These are phyloP conservation scores for Pristionchus pacificus DNA, from an alignment of 1,140 invertebrate genomes.

Conservation along the genomic window DNA sequence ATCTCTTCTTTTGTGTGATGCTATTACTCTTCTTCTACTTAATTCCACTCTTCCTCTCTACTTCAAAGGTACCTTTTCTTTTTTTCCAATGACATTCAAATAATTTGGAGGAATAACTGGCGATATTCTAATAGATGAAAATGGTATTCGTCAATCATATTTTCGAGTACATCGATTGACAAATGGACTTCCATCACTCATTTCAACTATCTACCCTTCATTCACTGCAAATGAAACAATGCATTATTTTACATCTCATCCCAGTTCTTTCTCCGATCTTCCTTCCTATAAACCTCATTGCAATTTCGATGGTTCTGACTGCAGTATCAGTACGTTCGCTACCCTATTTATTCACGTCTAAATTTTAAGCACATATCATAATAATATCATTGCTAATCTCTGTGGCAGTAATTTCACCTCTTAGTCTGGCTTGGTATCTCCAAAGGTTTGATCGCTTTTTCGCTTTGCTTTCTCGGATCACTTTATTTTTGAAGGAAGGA, in stretches of 20 bases:
- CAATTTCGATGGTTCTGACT: neutral
- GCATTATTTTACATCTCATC: too few species aligned
- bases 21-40: neutral
- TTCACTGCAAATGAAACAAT: too few species aligned
- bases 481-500: conserved; percentile 15
- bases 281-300: neutral
- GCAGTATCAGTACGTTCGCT: neutral
- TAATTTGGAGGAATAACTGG: too few species aligned
- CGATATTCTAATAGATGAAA: neutral
- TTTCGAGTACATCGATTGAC: neutral
- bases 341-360: too few species aligned
- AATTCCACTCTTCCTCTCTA: neutral
- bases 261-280: neutral
- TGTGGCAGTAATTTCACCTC: neutral
- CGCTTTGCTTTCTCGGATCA: conserved; percentile 4
- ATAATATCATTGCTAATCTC: neutral
- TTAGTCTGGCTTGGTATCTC: conserved; percentile 24
- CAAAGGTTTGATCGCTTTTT: conserved; percentile 15
- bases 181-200: neutral
- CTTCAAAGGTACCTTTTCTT: neutral
- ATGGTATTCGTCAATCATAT: neutral
- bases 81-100: neutral
- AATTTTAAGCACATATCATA: neutral
- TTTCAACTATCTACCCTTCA: neutral
- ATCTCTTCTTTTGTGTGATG: neutral